Evolutionary conservation across 2,797 vertebrate species (phyloP).

Genomic region (Hapalemur alaotrensis): DNA sequence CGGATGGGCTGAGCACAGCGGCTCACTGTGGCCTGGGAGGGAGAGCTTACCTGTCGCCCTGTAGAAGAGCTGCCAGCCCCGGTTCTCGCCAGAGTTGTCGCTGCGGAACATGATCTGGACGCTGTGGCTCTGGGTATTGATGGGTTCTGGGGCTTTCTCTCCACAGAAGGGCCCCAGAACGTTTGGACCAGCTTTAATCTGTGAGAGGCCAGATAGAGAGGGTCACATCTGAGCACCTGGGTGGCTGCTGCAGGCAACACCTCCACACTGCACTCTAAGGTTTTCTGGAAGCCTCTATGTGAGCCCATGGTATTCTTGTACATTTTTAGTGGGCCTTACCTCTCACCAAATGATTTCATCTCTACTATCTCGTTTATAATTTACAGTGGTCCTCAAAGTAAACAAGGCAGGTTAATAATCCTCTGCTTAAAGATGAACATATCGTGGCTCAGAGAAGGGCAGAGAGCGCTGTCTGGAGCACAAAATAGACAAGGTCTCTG

Average conservation of each 20-base stretch:
- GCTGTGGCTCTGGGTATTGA: slow-evolving; percentile 88
- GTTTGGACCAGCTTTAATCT: slow-evolving; percentile 89
- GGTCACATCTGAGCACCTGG: not conserved
- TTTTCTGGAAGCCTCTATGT: not conserved
- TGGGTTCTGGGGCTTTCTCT: slow-evolving; percentile 87
- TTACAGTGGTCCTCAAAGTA: not conserved
- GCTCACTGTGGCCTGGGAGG: not conserved
- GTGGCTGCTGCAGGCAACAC: not conserved
- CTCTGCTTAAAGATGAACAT: not conserved
- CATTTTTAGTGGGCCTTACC: not conserved
- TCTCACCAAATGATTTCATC: not conserved
- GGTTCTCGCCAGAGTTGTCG: slow-evolving; percentile 94
- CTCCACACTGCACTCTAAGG: too few relatives aligned
- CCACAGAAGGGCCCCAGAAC: slow-evolving; percentile 94
- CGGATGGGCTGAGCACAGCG: not conserved
- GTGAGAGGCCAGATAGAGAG: not conserved
- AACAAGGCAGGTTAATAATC: not conserved
- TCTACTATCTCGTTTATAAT: not conserved
- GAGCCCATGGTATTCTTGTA: not conserved
- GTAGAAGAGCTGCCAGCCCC: slow-evolving; percentile 93
- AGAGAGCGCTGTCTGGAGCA: not conserved
- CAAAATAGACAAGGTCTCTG: not conserved
- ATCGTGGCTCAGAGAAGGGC: not conserved
- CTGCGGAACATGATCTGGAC: slow-evolving; percentile 91
- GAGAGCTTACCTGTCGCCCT: slow-evolving; percentile 85